Evolutionary conservation across 1,140 invertebrate genomes (phyloP).

Genomic region (Araneus ventricosus): DNA sequence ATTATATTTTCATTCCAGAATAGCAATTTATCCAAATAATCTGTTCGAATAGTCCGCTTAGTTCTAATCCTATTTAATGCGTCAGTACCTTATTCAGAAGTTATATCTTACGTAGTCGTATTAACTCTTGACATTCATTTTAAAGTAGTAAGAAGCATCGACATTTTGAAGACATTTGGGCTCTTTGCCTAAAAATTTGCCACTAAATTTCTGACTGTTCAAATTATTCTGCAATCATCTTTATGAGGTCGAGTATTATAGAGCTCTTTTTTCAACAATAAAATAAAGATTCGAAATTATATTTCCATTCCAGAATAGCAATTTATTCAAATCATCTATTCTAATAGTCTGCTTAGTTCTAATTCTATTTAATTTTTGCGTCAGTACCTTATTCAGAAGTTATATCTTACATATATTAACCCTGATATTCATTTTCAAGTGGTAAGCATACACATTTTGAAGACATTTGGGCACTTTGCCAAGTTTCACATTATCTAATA

Average conservation of each 20-base stretch:
- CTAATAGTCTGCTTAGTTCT: neutral
- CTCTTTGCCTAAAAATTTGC: no score
- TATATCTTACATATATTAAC: no score
- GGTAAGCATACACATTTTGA: no score
- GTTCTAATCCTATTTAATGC: neutral
- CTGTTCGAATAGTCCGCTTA: neutral
- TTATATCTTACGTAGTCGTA: no score
- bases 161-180: no score
- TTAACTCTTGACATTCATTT: no score
- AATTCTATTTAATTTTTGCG: neutral
- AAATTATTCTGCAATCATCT: neutral
- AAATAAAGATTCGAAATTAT: neutral
- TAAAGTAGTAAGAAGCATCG: no score
- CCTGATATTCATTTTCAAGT: no score
- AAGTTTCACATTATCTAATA: no score
- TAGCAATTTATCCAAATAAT: neutral
- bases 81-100: neutral
- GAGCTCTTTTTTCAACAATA: neutral
- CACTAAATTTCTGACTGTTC: neutral
- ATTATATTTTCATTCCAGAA: neutral
- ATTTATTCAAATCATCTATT: conserved; percentile 2
- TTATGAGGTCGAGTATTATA: neutral
- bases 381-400: neutral
- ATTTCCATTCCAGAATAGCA: neutral
- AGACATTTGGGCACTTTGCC: no score